Evolutionary conservation across 1,140 invertebrate species (phyloP), one percentile per base, ranked within the genome.

Genomic region (Saccostrea glomerata): DNA sequence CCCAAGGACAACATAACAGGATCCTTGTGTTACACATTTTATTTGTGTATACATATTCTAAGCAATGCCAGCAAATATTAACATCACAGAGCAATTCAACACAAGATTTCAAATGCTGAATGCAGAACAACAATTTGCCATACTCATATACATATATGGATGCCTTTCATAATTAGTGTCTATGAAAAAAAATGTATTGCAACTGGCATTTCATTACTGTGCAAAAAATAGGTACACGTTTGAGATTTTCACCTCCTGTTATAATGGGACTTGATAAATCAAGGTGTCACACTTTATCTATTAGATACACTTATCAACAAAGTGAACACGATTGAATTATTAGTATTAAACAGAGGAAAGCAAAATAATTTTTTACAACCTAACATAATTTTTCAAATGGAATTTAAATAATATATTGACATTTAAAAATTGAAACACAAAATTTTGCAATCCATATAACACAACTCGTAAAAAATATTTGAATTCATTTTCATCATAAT

Each of bases 41-140:
- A 63, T 63, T 63, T 63, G 58, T 63, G 58, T 63, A 63, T 63
- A 63, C 58, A 63, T 20, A 63, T 63, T 63, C 58, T 63, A 63
- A 63, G 58, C 58, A 63, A 63, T 63, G 58, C 58, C 58, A 63
- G 58, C 58, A 63, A 63, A 63, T 63, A n/a, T 63, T 63, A 63
- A 63, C 17, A 63, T 63, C 15, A 63, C 58, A 63, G 58, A 63
- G 47, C 47, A 47, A 47, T n/a, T 63, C 58, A 63, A 63, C 58
- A 63, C 15, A 20, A 63, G n/a, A 20, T 60, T 13, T 60, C 13
- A 13, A 60, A 60, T 63, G 58, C 58, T 63, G 58, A 63, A n/a
- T 17, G 58, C 58, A 20, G 17, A 63, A 63, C 58, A 63, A 63
- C 58, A 63, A 63, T 63, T 63, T n/a, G n/a, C 58, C 58, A 63